Conservation (phyloP, 2,797 vertebrate species). For the Hoplostethus mediterraneus region DNA sequence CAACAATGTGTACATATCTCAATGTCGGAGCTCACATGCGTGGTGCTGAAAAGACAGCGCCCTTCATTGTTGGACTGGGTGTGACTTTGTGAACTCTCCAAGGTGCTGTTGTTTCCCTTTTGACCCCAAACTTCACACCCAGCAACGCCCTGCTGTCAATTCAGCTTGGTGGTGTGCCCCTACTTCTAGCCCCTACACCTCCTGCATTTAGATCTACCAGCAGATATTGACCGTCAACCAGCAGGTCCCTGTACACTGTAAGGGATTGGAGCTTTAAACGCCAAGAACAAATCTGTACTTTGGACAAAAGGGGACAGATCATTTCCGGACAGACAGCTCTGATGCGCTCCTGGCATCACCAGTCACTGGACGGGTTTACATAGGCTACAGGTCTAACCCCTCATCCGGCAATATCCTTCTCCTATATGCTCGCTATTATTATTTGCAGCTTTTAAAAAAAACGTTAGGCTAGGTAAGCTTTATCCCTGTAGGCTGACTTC, state of each 20-base stretch:
- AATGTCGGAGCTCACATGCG: neutral
- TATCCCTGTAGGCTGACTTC: slow-evolving; percentile 38
- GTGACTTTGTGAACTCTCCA: slow-evolving; percentile 75
- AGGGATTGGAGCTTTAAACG: slow-evolving; percentile 1
- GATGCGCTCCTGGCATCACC: slow-evolving; percentile 27
- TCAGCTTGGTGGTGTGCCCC: neutral
- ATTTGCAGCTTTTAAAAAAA: slow-evolving; percentile 10
- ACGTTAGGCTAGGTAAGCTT: slow-evolving; percentile 30
- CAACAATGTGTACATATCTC: too few relatives aligned
- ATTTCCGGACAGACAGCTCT: slow-evolving; percentile 51
- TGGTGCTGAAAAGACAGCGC: slow-evolving; percentile 86
- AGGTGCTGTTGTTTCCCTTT: slow-evolving; percentile 57
- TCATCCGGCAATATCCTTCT: slow-evolving; percentile 39
- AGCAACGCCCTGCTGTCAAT: slow-evolving; percentile 11
- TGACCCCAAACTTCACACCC: slow-evolving; percentile 36
- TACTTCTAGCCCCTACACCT: slow-evolving; percentile 2
- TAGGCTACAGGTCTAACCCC: slow-evolving; percentile 61
- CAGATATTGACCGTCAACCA: slow-evolving; percentile 1
- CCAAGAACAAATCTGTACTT: slow-evolving; percentile 21
- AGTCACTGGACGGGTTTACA: slow-evolving; percentile 36
- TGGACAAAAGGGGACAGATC: slow-evolving; percentile 44
- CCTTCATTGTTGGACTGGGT: slow-evolving; percentile 68
- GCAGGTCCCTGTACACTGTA: neutral
- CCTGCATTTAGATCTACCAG: neutral
- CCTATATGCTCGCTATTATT: neutral